Evolutionary conservation across 2,888 invertebrate species (phyloP).

Genomic region (Ctena decussata): DNA sequence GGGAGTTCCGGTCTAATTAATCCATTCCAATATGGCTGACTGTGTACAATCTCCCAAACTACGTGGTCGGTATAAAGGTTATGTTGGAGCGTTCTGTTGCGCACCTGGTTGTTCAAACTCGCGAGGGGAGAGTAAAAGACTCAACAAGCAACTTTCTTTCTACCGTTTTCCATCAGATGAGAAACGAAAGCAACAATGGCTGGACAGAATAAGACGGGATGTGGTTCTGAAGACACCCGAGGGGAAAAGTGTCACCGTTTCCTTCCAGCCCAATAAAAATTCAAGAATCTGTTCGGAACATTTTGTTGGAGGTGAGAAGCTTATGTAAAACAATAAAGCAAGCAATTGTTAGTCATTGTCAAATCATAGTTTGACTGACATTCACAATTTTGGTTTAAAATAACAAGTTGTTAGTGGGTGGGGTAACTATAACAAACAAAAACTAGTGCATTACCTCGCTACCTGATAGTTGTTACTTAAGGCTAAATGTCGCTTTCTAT

Average conservation of each 20-base stretch:
- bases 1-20: background rate
- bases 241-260: background rate
- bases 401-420: too few species aligned
- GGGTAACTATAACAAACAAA: too few species aligned
- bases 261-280: background rate
- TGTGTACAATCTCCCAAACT: background rate
- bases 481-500: too few species aligned
- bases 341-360: too few species aligned
- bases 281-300: background rate
- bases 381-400: too few species aligned
- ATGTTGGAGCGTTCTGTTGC: slow-evolving; percentile 21
- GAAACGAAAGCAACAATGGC: slow-evolving; percentile 16
- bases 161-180: slow-evolving; percentile 14
- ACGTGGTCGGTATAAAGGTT: slow-evolving; percentile 21
- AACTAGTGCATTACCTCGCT: too few species aligned
- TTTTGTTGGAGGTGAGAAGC: background rate
- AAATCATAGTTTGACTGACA: too few species aligned
- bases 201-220: slow-evolving; percentile 17
- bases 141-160: slow-evolving; percentile 7
- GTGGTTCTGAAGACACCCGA: background rate
- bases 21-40: background rate
- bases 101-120: slow-evolving; percentile 30
- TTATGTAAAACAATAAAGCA: too few species aligned
- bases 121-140: slow-evolving; percentile 17
- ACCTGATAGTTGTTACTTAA: too few species aligned